Base-by-base conservation (phyloP, 2,888 invertebrate genomes). In the Hypena proboscidalis region DNA sequence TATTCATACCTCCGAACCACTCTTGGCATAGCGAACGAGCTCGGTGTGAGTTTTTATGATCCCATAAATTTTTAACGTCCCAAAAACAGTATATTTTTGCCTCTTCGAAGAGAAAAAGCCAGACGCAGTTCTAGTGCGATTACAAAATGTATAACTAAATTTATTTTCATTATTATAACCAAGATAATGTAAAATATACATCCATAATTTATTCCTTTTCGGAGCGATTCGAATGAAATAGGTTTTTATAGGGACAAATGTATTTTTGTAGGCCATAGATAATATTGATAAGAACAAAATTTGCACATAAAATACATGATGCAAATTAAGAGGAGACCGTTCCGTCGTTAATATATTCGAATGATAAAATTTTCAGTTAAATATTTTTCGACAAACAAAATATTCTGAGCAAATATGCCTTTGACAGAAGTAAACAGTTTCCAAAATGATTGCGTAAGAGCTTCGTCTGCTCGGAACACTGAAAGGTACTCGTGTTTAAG, bases 11-110 rank as follows among this genome's bases (percentile, higher is more conserved):
- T 67, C 59, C 68, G 68, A 70, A 54, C 67, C 67, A 70, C 70
- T 70, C 63, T 64, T 56, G 67, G 70, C 74, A 71, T 67, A 57
- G 74, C 75, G 79, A 81, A 80, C 81, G 82, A 75, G 75, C 70
- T 71, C 63, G 69, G 74, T 69, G 71, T 67, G 78, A 76, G 65
- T 80, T 87, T 89, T 88, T 89, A 88, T 75, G 85, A 83, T 65
- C 70, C 73, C 62, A 83, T 88, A 87, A 87, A 89, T 85, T 86
- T 87, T 87, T 85, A 84, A 85, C 80, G 78, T 80, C 74, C 69
- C 76, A 83, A 86, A 80, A 85, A 81, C 75, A 73, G 67, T 73
- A 72, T 74, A 78, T 76, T 76, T 72, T 71, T 71, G 63, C 77
- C 62, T 62, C 68, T 57, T 62, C 74, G 67, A 69, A 70, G 64